A percentile compares a stretch with the other conserved stretches of the same genome.
phyloP scores from a whole-genome alignment of 2,113 vertebrate species.

The Pachypanchax playfairii region DNA sequence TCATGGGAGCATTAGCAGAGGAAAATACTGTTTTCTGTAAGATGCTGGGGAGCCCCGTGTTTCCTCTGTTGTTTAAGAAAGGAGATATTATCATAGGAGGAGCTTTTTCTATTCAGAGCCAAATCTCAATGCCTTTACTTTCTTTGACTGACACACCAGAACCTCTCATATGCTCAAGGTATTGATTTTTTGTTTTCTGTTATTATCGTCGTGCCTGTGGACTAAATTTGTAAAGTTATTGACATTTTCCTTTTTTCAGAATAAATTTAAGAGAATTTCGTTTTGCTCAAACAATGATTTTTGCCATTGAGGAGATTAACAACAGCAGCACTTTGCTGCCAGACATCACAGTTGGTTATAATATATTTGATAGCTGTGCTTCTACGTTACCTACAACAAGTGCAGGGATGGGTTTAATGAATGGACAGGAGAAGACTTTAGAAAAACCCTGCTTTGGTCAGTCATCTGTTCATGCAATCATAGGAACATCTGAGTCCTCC shows the following conservation, averaged over 20 bases:
- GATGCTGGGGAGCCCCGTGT: slow-evolving; percentile 66
- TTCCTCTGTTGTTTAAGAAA: slow-evolving; percentile 67
- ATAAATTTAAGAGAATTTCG: slow-evolving; percentile 79
- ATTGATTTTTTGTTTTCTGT: slow-evolving; percentile 1
- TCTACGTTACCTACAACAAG: slow-evolving; percentile 70
- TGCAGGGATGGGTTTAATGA: slow-evolving; percentile 74
- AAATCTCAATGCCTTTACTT: slow-evolving; percentile 50
- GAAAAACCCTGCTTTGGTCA: slow-evolving; percentile 53
- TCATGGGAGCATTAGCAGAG: slow-evolving; percentile 31
- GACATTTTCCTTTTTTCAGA: slow-evolving; percentile 41
- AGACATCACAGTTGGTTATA: slow-evolving; percentile 76
- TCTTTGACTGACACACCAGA: slow-evolving; percentile 60
- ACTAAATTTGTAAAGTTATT: neutral
- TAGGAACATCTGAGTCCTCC: slow-evolving; percentile 80
- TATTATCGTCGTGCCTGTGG: neutral
- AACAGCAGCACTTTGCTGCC: slow-evolving; percentile 74
- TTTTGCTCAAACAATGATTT: slow-evolving; percentile 80
- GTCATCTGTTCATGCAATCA: slow-evolving; percentile 73
- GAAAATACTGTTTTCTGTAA: slow-evolving; percentile 53
- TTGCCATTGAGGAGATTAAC: slow-evolving; percentile 82
- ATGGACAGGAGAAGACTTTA: slow-evolving; percentile 51
- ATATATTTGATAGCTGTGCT: slow-evolving; percentile 78
- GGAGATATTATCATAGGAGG: slow-evolving; percentile 77
- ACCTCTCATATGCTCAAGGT: slow-evolving; percentile 72
- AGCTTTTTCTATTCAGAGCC: slow-evolving; percentile 73